Evolutionary conservation across 2,888 invertebrate genomes (phyloP).

Genomic region (Cecidostiba fungosa): DNA sequence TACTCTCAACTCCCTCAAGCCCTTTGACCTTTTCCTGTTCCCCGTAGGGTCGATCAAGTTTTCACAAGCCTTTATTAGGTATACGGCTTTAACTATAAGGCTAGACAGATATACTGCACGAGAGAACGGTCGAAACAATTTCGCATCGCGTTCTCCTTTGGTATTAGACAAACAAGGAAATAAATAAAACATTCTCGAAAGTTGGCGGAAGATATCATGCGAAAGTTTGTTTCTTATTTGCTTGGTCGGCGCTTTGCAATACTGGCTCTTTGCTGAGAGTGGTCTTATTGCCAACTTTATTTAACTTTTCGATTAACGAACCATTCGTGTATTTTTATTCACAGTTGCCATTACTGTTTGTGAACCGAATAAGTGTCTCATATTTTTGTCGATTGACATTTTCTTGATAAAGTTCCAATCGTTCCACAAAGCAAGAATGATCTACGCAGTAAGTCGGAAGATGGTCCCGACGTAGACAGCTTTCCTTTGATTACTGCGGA

Average conservation of each 20-base stretch:
- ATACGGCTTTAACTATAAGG: constrained; percentile 45
- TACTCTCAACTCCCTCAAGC: constrained; percentile 7
- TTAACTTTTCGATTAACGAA: constrained; percentile 53
- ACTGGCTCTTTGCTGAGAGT: neutral
- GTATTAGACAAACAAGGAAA: constrained; percentile 62
- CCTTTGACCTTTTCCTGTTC: constrained; percentile 48
- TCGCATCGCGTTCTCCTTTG: constrained; percentile 58
- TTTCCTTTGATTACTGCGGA: neutral
- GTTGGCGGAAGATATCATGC: constrained; percentile 63
- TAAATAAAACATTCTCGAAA: constrained; percentile 66
- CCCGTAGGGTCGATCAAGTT: constrained; percentile 2
- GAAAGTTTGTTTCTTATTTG: constrained; percentile 54
- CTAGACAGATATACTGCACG: neutral
- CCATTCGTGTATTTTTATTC: neutral
- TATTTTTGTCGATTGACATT: no score
- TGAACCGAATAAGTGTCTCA: no score
- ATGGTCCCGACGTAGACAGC: neutral
- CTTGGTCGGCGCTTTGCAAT: neutral
- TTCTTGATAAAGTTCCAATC: no score
- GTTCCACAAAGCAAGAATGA: neutral
- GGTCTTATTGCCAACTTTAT: constrained; percentile 43
- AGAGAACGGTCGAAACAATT: constrained; percentile 62
- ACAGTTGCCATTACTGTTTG: no score
- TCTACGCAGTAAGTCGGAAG: constrained; percentile 26
- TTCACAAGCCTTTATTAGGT: constrained; percentile 31